Conservation (phyloP, 2,797 vertebrate species). For the Cyclopterus lumpus region DNA sequence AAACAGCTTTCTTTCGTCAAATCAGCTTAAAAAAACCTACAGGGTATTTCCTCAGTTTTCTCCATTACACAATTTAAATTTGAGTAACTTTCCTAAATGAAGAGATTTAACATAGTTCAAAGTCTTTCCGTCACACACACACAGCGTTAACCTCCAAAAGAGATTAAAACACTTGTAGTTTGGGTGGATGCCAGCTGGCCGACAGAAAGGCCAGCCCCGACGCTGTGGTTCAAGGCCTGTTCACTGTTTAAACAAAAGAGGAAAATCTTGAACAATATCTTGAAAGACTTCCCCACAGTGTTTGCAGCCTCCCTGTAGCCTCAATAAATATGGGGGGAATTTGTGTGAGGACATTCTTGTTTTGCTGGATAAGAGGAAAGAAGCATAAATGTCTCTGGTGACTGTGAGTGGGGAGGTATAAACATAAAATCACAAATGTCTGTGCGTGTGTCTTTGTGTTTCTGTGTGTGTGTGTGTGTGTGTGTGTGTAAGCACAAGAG, state of each 20-base stretch:
- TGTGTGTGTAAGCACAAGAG: conserved; percentile 11
- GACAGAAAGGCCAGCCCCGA: background rate
- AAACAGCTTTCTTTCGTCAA: background rate
- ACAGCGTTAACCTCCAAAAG: background rate
- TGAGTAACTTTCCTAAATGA: background rate
- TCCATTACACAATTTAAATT: background rate
- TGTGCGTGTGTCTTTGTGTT: conserved; percentile 15
- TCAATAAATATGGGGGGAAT: conserved; percentile 16
- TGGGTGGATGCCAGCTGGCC: background rate
- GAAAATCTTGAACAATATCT: conserved; percentile 16
- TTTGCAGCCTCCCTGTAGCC: conserved; percentile 1
- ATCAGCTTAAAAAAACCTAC: background rate
- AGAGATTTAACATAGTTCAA: background rate
- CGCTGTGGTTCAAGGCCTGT: background rate
- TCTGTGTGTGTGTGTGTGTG: conserved; percentile 4
- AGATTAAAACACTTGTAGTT: conserved; percentile 1
- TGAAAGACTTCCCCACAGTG: conserved; percentile 10
- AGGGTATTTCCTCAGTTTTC: background rate
- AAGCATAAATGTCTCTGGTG: conserved; percentile 30
- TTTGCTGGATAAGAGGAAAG: conserved; percentile 20
- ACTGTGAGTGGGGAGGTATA: conserved; percentile 18
- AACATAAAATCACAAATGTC: conserved; percentile 30
- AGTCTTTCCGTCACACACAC: background rate
- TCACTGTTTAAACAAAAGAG: background rate
- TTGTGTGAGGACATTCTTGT: conserved; percentile 1